Conservation (phyloP, 2,888 invertebrate genomes). For the Choristoneura rosaceana region DNA sequence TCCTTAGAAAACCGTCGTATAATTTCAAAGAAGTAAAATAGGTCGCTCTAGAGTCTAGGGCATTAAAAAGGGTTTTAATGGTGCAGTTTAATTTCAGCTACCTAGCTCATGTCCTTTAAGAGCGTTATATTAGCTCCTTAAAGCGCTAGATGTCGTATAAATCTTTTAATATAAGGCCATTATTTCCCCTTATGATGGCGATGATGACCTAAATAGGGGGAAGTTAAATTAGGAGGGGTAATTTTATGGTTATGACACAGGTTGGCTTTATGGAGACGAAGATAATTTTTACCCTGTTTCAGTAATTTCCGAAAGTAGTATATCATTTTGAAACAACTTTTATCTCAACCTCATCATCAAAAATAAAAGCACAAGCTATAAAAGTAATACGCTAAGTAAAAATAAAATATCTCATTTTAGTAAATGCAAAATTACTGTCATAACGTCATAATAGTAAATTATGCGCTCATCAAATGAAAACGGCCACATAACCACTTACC, state of each 20-base stretch:
- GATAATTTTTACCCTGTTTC: not conserved
- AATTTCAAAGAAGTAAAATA: not conserved
- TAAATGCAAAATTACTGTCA: not conserved
- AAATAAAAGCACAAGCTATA: not conserved
- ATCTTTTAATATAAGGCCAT: constrained; percentile 26
- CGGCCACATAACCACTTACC: constrained; percentile 8
- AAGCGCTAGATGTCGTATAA: constrained; percentile 18
- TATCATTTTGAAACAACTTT: not conserved
- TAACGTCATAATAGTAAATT: constrained; percentile 10
- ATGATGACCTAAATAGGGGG: constrained; percentile 31
- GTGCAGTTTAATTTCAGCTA: constrained; percentile 12
- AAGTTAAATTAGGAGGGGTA: constrained; percentile 21
- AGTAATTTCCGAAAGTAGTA: not conserved
- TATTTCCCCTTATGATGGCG: constrained; percentile 18
- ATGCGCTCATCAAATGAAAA: constrained; percentile 4
- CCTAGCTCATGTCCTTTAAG: constrained; percentile 24
- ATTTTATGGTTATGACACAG: constrained; percentile 15
- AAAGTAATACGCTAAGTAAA: not conserved
- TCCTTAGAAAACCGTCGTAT: not conserved
- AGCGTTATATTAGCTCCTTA: constrained; percentile 23
- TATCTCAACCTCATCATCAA: not conserved
- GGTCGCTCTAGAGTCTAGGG: not conserved
- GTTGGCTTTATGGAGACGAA: not conserved
- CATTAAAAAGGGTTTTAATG: not conserved
- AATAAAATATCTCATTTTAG: not conserved